Base-by-base conservation (phyloP, 2,888 invertebrate species). In the Caenorhabditis angaria region DNA sequence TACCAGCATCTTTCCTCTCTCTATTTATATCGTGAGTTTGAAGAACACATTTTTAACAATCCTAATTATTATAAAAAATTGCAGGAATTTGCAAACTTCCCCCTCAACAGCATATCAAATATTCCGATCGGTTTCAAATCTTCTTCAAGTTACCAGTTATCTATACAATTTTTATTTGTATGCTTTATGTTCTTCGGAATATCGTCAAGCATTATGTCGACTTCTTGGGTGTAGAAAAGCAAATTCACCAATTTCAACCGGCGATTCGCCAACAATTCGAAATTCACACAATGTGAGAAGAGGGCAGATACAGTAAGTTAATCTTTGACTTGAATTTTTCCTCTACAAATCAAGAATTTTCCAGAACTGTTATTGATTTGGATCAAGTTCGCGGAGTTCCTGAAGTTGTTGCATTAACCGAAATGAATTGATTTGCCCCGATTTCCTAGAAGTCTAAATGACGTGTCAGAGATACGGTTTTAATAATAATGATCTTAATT, bases 71-170 rank as follows among this genome's bases (percentile, higher is more conserved):
- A 8, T 22, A 51, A 51, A 51, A 51, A 51, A 51, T 22, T 56
- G n/a, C 32, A 27, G 25, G 10, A 56, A n/a, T 27, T 20, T 32
- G n/a, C n/a, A n/a, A 61, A 50, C 28, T n/a, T 18, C 25, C 8
- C 60, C 14, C 14, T 71, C 78, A 12, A 10, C 66, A 0, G 75
- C 70, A 12, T 88, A 88, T 77, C 89, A 89, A 78, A 81, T 88
- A n/a, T 90, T 90, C 78, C 85, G 89, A 58, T 89, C 89, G 14
- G 82, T 88, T 35, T 89, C 89, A n/a, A 90, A 90, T 74, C 84
- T 88, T 48, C 80, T 89, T 41, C 89, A 90, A 77, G 84, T 89
- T 27, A 87, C 89, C 77, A 85, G 85, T 62, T 89, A 89, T 76
- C 87, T 89, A 14, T 87, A 89, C 81, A 90, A 90, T 78, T 89